Percentiles rank a stretch among this genome's conserved stretches.
Conservation (phyloP, 2,888 invertebrate species). For the Rhogogaster chlorosoma region DNA sequence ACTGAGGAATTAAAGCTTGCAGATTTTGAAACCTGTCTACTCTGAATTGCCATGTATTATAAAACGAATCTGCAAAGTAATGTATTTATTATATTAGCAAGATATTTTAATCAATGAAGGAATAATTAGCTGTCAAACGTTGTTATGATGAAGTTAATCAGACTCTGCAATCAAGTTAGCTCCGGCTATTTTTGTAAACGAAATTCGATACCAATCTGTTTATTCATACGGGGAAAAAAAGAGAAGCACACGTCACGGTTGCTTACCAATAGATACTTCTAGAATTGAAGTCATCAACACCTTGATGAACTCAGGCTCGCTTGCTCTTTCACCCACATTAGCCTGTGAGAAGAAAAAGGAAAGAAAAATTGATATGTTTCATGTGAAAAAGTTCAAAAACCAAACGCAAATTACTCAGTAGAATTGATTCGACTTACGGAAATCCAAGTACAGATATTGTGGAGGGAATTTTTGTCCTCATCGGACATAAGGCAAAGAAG, state of each 20-base stretch:
- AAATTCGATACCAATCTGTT: background rate
- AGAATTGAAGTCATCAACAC: constrained; percentile 87
- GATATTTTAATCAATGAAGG: background rate
- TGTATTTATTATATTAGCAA: background rate
- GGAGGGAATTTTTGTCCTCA: constrained; percentile 77
- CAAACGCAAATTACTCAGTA: background rate
- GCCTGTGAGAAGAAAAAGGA: constrained; percentile 77
- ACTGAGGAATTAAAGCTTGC: constrained; percentile 83
- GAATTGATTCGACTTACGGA: constrained; percentile 78
- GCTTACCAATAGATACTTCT: constrained; percentile 83
- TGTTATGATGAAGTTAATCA: background rate
- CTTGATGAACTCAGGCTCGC: constrained; percentile 86
- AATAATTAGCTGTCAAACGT: background rate
- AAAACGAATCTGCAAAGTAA: constrained; percentile 65
- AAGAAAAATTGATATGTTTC: background rate
- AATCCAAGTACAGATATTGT: constrained; percentile 83
- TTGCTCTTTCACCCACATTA: constrained; percentile 82
- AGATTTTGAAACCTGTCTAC: constrained; percentile 77
- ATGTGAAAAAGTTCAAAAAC: background rate
- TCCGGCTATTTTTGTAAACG: background rate
- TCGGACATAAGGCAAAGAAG: constrained; percentile 78
- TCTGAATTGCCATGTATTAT: constrained; percentile 79
- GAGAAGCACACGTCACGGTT: background rate
- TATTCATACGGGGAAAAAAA: background rate
- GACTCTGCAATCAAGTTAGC: background rate